Conservation (phyloP, 2,888 invertebrate genomes). For the Metacarcinus magister region DNA sequence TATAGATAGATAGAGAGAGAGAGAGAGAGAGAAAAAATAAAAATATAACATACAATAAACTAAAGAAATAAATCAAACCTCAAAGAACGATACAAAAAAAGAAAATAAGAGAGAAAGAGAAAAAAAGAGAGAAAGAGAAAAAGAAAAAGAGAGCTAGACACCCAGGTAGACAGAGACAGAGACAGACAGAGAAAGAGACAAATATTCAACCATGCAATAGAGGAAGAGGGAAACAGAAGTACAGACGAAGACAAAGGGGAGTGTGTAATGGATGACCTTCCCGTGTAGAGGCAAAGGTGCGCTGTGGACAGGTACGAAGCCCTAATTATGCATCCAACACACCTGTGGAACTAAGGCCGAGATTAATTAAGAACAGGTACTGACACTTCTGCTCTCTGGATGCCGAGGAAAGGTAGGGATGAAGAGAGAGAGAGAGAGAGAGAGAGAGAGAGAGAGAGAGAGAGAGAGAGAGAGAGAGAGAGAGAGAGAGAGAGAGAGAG, state of each 20-base stretch:
- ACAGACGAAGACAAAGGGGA: not conserved
- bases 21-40: too few relatives aligned
- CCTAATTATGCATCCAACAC: not conserved
- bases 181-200: not conserved
- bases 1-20: too few relatives aligned
- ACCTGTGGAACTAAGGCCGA: not conserved
- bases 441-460: not conserved
- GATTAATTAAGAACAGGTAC: constrained; percentile 47
- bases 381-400: not conserved
- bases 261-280: not conserved
- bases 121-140: not conserved
- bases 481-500: not conserved
- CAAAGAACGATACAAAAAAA: too few relatives aligned
- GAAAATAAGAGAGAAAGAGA: not conserved
- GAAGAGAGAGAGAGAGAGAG: constrained; percentile 19
- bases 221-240: not conserved
- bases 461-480: not conserved
- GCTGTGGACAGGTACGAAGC: not conserved
- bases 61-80: too few relatives aligned
- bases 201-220: not conserved
- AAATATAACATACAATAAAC: too few relatives aligned
- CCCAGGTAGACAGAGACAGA: not conserved
- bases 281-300: not conserved
- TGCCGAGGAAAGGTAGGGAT: not conserved
- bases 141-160: not conserved